Conservation (phyloP, 2,113 vertebrate genomes). For the Lates calcarifer region DNA sequence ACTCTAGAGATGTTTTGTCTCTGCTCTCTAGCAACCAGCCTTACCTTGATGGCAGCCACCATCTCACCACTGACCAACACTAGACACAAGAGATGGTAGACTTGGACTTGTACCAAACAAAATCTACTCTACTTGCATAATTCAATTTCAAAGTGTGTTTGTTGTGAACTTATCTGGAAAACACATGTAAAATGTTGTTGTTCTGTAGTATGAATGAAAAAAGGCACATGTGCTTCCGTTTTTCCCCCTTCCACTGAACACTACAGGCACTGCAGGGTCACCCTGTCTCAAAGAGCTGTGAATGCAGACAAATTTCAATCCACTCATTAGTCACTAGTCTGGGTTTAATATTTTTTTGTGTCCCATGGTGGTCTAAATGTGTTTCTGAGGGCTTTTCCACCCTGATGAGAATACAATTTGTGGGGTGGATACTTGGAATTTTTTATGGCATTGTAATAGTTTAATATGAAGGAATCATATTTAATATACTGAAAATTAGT, state of each 20-base stretch:
- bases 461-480: conserved; percentile 38
- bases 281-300: conserved; percentile 36
- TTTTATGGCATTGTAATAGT: conserved; percentile 13
- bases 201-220: conserved; percentile 4
- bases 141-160: conserved; percentile 7
- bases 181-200: conserved; percentile 16
- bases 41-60: not conserved
- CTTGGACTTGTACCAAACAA: not conserved
- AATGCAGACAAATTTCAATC: conserved; percentile 51
- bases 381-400: conserved; percentile 24
- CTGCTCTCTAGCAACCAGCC: not conserved
- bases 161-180: conserved; percentile 1
- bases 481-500: conserved; percentile 43
- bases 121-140: not conserved
- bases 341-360: conserved; percentile 33
- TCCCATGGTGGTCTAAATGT: conserved; percentile 42
- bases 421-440: conserved; percentile 9
- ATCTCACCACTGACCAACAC: not conserved
- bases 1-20: not conserved
- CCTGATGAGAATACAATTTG: conserved; percentile 23
- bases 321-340: conserved; percentile 58
- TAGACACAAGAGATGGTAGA: not conserved
- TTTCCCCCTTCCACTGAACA: conserved; percentile 40
- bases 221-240: conserved; percentile 45
- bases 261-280: conserved; percentile 48